Conservation (phyloP, 2,797 vertebrate genomes). For the Apodemus agrarius region DNA sequence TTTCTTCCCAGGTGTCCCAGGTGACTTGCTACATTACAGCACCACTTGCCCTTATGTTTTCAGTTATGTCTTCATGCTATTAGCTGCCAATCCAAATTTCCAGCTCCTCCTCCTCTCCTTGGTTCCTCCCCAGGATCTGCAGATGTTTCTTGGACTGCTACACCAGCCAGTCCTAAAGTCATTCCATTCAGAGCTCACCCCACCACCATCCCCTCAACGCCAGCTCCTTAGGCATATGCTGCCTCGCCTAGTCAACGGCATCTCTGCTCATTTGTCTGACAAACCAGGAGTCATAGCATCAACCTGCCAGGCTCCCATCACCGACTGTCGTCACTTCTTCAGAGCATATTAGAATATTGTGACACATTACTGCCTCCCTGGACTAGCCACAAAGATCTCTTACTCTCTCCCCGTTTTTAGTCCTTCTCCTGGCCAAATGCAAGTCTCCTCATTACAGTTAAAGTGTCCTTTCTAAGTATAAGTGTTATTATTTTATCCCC, state of each 20-base stretch:
- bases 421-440: not conserved
- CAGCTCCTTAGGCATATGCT: not conserved
- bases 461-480: not conserved
- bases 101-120: not conserved
- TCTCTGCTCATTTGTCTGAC: not conserved
- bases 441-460: not conserved
- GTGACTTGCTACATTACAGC: not conserved
- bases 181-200: not conserved
- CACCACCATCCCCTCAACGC: not conserved
- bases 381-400: not conserved
- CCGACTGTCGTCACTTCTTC: not conserved
- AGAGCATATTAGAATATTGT: not conserved
- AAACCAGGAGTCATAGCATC: not conserved
- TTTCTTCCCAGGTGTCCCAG: not conserved
- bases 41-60: not conserved
- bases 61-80: not conserved
- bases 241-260: not conserved
- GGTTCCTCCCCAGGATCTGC: not conserved
- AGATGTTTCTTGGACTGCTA: not conserved
- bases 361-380: not conserved
- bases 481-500: constrained; percentile 36
- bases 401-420: not conserved
- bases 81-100: not conserved
- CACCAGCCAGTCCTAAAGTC: not conserved
- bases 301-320: not conserved